Evolutionary conservation across 1,140 invertebrate genomes (phyloP).

Genomic region (Drosophila hydei): DNA sequence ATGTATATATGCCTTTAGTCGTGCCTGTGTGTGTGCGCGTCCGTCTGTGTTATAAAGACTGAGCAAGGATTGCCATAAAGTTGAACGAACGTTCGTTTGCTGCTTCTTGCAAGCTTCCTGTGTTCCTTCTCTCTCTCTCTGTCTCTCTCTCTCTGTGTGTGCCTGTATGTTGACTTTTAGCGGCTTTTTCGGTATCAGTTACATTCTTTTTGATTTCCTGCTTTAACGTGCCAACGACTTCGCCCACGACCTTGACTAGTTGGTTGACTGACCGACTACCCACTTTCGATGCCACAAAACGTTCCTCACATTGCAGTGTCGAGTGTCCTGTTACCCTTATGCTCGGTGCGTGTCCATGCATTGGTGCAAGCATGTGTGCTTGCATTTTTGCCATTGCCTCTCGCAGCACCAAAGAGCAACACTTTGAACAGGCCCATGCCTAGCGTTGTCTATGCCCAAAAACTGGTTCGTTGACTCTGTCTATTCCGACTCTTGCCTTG

Average conservation of each 20-base stretch:
- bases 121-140: slow-evolving; percentile 22
- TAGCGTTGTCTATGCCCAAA: background rate
- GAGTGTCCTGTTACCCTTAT: slow-evolving; percentile 31
- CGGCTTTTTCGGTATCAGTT: slow-evolving; percentile 46
- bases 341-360: slow-evolving; percentile 10
- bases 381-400: background rate
- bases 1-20: background rate
- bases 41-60: too few species aligned
- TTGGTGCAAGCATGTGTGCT: too few species aligned
- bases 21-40: slow-evolving; percentile 7
- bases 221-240: slow-evolving; percentile 36
- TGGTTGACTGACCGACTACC: slow-evolving; percentile 1
- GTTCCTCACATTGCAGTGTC: slow-evolving; percentile 49
- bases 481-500: slow-evolving; percentile 1
- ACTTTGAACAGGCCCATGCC: background rate
- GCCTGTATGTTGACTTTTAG: slow-evolving; percentile 35
- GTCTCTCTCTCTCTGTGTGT: slow-evolving; percentile 12
- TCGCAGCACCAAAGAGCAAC: slow-evolving; percentile 1
- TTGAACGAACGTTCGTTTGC: slow-evolving; percentile 67
- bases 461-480: background rate
- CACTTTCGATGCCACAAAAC: slow-evolving; percentile 13
- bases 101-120: slow-evolving; percentile 25
- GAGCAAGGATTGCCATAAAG: slow-evolving; percentile 40
- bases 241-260: slow-evolving; percentile 59
- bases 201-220: slow-evolving; percentile 40